A percentile compares a stretch with the other conserved stretches of the same genome.
Conservation (phyloP, 2,113 vertebrate genomes). For the Andinoacara biseriatus region DNA sequence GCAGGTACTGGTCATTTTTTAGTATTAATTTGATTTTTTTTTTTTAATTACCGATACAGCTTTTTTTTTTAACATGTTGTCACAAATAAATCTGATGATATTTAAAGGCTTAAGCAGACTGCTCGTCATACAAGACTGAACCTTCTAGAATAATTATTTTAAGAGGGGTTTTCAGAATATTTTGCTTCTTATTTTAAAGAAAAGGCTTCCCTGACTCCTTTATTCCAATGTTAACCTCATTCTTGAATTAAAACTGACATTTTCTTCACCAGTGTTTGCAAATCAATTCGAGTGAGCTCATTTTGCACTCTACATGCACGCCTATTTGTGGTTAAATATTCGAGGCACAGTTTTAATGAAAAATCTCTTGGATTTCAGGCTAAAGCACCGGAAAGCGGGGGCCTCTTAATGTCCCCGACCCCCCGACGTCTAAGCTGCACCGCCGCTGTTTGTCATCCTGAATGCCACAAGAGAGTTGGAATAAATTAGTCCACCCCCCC, state of each 20-base stretch:
- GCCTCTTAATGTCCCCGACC: slow-evolving; percentile 61
- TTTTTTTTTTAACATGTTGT: not conserved
- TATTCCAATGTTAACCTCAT: not conserved
- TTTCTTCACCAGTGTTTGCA: not conserved
- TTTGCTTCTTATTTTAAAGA: no score
- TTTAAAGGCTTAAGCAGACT: not conserved
- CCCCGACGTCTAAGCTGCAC: slow-evolving; percentile 87
- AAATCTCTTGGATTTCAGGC: slow-evolving; percentile 7
- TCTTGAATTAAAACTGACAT: not conserved
- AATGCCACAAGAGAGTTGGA: slow-evolving; percentile 90
- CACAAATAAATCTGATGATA: not conserved
- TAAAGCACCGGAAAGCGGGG: slow-evolving; percentile 31
- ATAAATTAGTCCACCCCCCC: slow-evolving; percentile 85
- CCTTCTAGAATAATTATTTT: not conserved
- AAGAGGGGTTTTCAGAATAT: not conserved
- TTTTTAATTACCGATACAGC: no score
- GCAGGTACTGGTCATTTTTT: no score
- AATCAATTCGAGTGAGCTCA: not conserved
- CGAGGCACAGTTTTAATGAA: not conserved
- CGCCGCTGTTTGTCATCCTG: slow-evolving; percentile 85
- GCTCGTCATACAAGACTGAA: not conserved
- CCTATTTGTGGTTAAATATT: not conserved
- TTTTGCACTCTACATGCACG: not conserved
- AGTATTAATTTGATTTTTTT: no score
- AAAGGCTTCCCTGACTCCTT: not conserved